Evolutionary conservation across 2,113 vertebrate species (phyloP), one percentile per base, ranked within the genome.

Genomic region (Leucopternis melanops): DNA sequence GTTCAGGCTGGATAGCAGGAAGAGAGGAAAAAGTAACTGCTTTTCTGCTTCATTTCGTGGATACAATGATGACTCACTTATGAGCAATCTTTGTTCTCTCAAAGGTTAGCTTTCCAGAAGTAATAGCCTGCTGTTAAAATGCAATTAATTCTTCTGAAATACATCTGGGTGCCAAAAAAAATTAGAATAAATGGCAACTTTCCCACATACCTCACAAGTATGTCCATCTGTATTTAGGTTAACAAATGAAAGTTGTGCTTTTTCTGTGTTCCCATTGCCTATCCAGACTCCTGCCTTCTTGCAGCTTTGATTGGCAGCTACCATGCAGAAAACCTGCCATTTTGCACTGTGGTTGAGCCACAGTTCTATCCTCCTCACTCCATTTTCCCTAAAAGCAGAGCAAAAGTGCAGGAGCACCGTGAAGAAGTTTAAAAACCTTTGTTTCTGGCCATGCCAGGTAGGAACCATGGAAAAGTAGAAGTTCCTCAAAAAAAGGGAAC

Each of bases 241-340:
- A 55, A 99, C 95, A 50, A 98, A 97, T 0, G 98, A 98, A 82
- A 99, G 90, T 32, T 98, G 98, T 74, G 99, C 99, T 42, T 92
- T 95, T 71, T 98, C 98, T 57, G 84, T 96, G 86, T 97, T 98
- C 42, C 99, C 99, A 16, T 98, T 99, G 42, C 99, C 99, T 77
- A 99, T 95, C 98, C 99, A 99, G 90, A 98, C 96, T 25, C 86
- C 93, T 26, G 97, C 93, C 42, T 91, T 97, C 92, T 96, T 98
- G 94, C 92, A 96, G 89, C 79, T 94, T 70, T 88, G 97, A 88
- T 63, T 94, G 54, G 97, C 95, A 81, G 98, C 97, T 1, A 98
- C 95, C 90, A 99, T 97, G 93, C 99, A 79, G 38, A n/a, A 74
- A 59, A 1, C 15, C 20, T 47, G 20, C 5, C 1, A 1, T 9